A percentile compares a stretch with the other conserved stretches of the same genome.
Evolutionary conservation across 2,113 vertebrate genomes (phyloP).

Genomic region (Zosterops pallidus): DNA sequence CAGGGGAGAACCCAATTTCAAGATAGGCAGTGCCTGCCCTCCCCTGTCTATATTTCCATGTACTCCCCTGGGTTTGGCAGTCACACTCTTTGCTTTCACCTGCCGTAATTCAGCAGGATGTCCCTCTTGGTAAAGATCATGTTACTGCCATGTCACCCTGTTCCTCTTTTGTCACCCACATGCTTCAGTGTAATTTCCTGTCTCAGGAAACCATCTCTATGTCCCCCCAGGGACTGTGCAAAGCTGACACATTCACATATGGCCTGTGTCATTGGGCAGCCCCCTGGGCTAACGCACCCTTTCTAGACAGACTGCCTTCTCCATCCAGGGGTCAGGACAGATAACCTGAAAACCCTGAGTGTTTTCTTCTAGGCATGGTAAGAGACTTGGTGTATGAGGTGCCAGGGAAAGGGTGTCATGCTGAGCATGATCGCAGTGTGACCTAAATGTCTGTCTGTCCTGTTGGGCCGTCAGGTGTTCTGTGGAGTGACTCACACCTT

Average conservation of each 20-base stretch:
- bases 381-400: not conserved
- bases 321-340: not conserved
- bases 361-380: not conserved
- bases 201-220: not conserved
- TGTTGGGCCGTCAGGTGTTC: not conserved
- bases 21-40: not conserved
- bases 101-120: rapidly evolving
- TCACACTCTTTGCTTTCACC: not conserved
- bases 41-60: rapidly evolving
- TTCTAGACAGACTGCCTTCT: not conserved
- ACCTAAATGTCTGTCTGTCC: not conserved
- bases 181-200: not conserved
- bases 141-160: rapidly evolving
- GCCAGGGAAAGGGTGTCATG: not conserved
- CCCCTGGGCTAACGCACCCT: rapidly evolving
- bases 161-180: not conserved
- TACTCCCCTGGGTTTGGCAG: not conserved
- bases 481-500: not conserved
- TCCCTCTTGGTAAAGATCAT: rapidly evolving
- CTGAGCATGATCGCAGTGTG: not conserved
- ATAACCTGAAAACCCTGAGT: not conserved
- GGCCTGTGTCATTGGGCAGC: rapidly evolving
- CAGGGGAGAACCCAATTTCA: rapidly evolving
- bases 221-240: not conserved
- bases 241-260: rapidly evolving